These are phyloP conservation scores for Pygocentrus nattereri DNA, from an alignment of 2,797 vertebrate genomes.

Conservation along the genomic window DNA sequence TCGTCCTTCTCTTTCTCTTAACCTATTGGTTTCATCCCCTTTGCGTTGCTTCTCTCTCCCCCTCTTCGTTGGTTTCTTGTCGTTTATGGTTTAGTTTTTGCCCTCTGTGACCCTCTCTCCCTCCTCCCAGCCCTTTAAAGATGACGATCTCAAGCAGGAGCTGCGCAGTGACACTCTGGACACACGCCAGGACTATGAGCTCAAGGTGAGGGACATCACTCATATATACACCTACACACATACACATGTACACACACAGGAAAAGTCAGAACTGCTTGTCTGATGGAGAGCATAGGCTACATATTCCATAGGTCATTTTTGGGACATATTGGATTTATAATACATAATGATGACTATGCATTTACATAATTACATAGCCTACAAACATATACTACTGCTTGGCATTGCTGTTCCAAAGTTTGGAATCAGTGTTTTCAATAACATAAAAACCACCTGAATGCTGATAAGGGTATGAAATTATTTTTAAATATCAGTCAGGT, in stretches of 20 bases:
- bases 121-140: slow-evolving; percentile 92
- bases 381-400: too few species aligned
- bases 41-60: slow-evolving; percentile 49
- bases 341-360: too few species aligned
- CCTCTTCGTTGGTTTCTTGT: slow-evolving; percentile 60
- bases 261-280: background rate
- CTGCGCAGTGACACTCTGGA: slow-evolving; percentile 91
- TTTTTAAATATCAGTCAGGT: too few species aligned
- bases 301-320: background rate
- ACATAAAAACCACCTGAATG: too few species aligned
- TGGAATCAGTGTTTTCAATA: too few species aligned
- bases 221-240: slow-evolving; percentile 17
- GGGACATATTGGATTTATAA: too few species aligned
- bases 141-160: slow-evolving; percentile 95
- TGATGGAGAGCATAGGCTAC: background rate
- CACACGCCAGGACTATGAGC: slow-evolving; percentile 94
- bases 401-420: too few species aligned
- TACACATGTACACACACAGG: background rate
- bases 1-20: slow-evolving; percentile 63
- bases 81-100: slow-evolving; percentile 84
- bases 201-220: slow-evolving; percentile 84
- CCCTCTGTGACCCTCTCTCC: slow-evolving; percentile 83
- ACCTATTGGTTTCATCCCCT: slow-evolving; percentile 58
- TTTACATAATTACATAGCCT: too few species aligned
- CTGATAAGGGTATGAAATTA: too few species aligned